Conservation (phyloP, 2,113 vertebrate species). For the Chiloscyllium plagiosum region DNA sequence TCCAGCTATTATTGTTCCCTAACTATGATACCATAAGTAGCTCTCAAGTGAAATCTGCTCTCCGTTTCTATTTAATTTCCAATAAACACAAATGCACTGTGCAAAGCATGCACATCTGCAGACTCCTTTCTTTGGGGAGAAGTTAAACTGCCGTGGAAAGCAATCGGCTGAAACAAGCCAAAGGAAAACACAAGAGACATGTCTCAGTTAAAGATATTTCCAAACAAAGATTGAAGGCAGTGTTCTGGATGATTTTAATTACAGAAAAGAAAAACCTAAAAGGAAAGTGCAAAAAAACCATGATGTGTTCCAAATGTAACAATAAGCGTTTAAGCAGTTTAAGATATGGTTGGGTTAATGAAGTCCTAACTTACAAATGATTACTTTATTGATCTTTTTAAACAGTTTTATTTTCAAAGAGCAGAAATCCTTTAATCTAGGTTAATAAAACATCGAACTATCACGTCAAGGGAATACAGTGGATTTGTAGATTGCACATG, state of each 20-base stretch:
- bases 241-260: slow-evolving; percentile 8
- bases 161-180: slow-evolving; percentile 8
- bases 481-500: neutral
- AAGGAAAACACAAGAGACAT: slow-evolving; percentile 5
- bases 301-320: neutral
- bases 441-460: slow-evolving; percentile 19
- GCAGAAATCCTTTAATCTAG: slow-evolving; percentile 19
- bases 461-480: neutral
- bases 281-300: neutral
- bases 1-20: too few species aligned
- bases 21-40: neutral
- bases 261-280: neutral
- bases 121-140: neutral
- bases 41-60: neutral
- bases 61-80: neutral
- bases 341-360: slow-evolving; percentile 1
- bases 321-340: neutral
- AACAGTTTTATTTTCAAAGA: neutral
- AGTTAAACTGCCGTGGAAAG: neutral
- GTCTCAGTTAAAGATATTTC: neutral
- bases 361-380: neutral
- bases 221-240: neutral
- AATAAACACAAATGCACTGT: neutral
- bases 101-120: slow-evolving; percentile 18
- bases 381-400: slow-evolving; percentile 18